These are phyloP conservation scores for Zelostemma sp. DNA, from an alignment of 1,140 invertebrate genomes.

Conservation along the genomic window DNA sequence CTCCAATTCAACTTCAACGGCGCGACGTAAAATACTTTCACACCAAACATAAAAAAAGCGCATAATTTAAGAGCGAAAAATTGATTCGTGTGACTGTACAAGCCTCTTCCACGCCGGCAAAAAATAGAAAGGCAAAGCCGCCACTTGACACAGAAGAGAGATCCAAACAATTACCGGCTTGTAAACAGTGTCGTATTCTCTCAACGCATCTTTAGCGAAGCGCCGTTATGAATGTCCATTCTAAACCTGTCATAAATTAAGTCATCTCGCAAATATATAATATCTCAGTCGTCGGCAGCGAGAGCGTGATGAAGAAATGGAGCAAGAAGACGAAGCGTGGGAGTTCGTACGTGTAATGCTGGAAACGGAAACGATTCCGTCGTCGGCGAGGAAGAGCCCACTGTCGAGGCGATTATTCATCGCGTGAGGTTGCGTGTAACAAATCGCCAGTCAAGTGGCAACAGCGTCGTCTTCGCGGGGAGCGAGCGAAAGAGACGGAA, in stretches of 20 bases:
- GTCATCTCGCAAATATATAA: constrained; percentile 36
- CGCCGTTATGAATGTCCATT: constrained; percentile 30
- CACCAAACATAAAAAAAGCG: too few species aligned
- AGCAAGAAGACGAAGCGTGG: constrained; percentile 46
- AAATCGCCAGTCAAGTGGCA: constrained; percentile 70
- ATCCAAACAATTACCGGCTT: not conserved
- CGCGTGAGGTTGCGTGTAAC: constrained; percentile 66
- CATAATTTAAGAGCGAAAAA: too few species aligned
- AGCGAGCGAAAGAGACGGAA: constrained; percentile 1
- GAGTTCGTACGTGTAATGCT: constrained; percentile 28
- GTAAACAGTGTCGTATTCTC: not conserved
- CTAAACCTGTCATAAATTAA: constrained; percentile 41
- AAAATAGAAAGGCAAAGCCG: too few species aligned
- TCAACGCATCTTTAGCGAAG: constrained; percentile 9
- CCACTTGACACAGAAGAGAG: not conserved
- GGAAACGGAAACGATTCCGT: constrained; percentile 47
- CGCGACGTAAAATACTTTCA: too few species aligned
- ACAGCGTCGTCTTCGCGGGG: constrained; percentile 55
- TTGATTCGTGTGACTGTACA: too few species aligned
- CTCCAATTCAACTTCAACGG: too few species aligned
- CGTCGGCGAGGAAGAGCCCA: constrained; percentile 29
- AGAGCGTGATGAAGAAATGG: constrained; percentile 36
- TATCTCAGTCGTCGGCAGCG: constrained; percentile 19
- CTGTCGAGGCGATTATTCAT: constrained; percentile 63
- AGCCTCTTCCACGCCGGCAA: too few species aligned